These are phyloP conservation scores for Callitettix versicolor DNA, from an alignment of 1,140 invertebrate species.

Conservation along the genomic window DNA sequence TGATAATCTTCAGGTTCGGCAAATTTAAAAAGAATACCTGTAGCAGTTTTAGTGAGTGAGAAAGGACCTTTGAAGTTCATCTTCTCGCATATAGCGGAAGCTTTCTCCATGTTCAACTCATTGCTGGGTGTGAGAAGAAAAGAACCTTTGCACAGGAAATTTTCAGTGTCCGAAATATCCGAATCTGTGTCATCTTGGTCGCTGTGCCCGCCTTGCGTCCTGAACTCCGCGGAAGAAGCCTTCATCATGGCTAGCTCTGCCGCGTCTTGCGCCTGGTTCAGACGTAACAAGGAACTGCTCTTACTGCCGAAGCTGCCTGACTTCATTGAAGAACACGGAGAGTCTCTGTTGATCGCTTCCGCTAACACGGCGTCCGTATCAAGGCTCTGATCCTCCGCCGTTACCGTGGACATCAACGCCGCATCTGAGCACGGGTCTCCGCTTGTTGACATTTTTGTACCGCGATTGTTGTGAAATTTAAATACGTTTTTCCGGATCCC, in stretches of 20 bases:
- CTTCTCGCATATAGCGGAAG: conserved; percentile 74
- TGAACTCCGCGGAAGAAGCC: neutral
- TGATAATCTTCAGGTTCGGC: conserved; percentile 73
- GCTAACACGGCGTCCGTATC: neutral
- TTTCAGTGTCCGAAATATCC: conserved; percentile 24
- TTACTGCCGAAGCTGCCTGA: conserved; percentile 6
- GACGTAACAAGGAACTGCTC: conserved; percentile 2
- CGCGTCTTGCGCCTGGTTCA: conserved; percentile 4
- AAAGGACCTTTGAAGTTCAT: conserved; percentile 76
- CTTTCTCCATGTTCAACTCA: conserved; percentile 71
- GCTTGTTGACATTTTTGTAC: conserved; percentile 12
- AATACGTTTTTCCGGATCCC: conserved; percentile 6
- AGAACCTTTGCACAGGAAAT: conserved; percentile 47
- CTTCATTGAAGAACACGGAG: conserved; percentile 7
- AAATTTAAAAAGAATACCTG: conserved; percentile 78
- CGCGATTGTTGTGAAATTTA: conserved; percentile 4
- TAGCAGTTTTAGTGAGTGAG: conserved; percentile 73
- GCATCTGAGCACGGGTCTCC: conserved; percentile 6
- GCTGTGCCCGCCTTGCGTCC: neutral
- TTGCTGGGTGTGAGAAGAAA: conserved; percentile 73
- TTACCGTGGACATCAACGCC: conserved; percentile 8
- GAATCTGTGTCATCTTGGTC: conserved; percentile 25
- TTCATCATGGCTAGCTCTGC: neutral
- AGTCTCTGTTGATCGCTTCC: neutral
- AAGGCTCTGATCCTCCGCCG: neutral